Evolutionary conservation across 2,797 vertebrate species (phyloP), one percentile per base, ranked within the genome.

Genomic region (Presbytis comata): DNA sequence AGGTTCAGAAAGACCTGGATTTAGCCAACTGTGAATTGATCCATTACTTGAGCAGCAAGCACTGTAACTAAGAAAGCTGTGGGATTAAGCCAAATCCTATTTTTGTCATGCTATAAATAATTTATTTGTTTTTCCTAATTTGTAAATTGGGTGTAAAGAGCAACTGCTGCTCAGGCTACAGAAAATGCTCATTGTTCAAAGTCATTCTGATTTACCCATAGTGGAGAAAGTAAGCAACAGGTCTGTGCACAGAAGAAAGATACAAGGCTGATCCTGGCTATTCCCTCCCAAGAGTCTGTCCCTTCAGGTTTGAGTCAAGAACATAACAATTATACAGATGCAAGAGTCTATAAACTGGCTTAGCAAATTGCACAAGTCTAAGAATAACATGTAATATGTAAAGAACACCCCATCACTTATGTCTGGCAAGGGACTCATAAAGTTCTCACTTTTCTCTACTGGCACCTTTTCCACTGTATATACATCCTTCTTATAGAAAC

Each of bases 121-220:
- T 98, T 96, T 81, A 98, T 96, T 97, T 97, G 93, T 98, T 97
- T 97, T 97, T 98, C 96, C 96, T 98, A 97, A 98, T 98, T 97
- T 98, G 97, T 98, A 98, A 98, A 98, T 94, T 95, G 86, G 92
- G 70, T 80, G 75, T 92, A 98, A 98, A 96, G 84, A 98, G 98
- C 97, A 98, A 97, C 93, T 97, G 75, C 91, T 98, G 39, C 75
- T 93, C 46, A 96, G 48, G 70, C 55, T 89, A 33, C 84, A 97
- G 79, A 96, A 98, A 98, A 97, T 95, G 84, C 39, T 61, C 0
- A 17, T 97, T 98, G 84, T 92, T 97, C 97, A 98, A 98, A 98
- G 72, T n/a, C 46, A 96, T 97, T 93, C 95, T 90, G 0, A 0
- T 87, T 84, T 96, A 70, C 75, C 91, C 48, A 3, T 89, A 80